These are phyloP conservation scores for Andrena camellia DNA, from an alignment of 2,888 invertebrate genomes.

Conservation along the genomic window DNA sequence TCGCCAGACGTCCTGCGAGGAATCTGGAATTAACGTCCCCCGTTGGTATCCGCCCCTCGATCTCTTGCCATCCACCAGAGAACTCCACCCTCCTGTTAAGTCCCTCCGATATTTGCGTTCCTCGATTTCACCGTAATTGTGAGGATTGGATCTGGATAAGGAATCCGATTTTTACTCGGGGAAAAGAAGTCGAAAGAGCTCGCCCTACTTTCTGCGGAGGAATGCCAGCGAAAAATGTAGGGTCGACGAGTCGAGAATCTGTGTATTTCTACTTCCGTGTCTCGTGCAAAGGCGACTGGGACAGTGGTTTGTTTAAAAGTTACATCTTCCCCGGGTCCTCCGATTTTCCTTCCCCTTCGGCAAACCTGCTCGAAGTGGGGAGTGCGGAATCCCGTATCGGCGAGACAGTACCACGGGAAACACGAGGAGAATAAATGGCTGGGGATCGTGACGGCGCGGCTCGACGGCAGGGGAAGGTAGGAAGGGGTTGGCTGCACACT, in stretches of 20 bases:
- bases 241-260: constrained; percentile 6
- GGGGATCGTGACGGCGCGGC: constrained; percentile 46
- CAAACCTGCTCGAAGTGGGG: background rate
- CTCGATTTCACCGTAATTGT: constrained; percentile 57
- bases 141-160: constrained; percentile 64
- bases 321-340: background rate
- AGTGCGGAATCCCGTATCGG: constrained; percentile 40
- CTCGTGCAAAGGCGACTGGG: background rate
- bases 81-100: constrained; percentile 33
- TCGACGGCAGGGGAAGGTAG: constrained; percentile 11
- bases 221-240: background rate
- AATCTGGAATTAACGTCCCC: constrained; percentile 62
- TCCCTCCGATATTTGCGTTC: constrained; percentile 57
- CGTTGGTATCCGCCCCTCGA: constrained; percentile 43
- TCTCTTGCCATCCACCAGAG: constrained; percentile 45
- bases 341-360: background rate
- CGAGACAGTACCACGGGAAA: constrained; percentile 38
- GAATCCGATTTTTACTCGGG: constrained; percentile 40
- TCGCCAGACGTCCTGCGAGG: constrained; percentile 53
- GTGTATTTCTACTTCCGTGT: background rate
- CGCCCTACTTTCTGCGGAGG: background rate
- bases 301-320: background rate
- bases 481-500: constrained; percentile 42
- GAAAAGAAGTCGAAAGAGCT: background rate
- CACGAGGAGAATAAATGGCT: constrained; percentile 63